Evolutionary conservation across 1,140 invertebrate genomes (phyloP), one percentile per base, ranked within the genome.

Genomic region (Cherax destructor): DNA sequence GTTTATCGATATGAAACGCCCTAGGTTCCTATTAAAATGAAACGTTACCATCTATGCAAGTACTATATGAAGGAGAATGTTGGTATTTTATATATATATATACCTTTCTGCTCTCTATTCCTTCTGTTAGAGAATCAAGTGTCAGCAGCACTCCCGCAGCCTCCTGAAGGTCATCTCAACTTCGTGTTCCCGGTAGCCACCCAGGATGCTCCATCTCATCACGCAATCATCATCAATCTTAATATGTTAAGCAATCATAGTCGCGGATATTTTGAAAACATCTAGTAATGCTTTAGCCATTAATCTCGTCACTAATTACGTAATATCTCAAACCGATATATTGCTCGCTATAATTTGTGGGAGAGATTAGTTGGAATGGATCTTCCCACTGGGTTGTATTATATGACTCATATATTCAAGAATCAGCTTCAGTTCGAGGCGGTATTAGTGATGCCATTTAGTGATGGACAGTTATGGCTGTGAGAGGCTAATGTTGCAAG

Each of bases 221-320:
- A 83, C 52, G 56, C 9, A 9, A 9, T 41, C 47, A 52, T 61
- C 80, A 83, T 83, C 56, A 56, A 61, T 83, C 80, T 83, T 50
- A 61, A 83, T 83, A 83, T 59, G n/a, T 21, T n/a, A 9, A 83
- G 21, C 61, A 83, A 83, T 83, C 80, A 83, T 65, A 83, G 80
- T 83, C 52, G 80, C 30, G 61, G 52, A 30, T 65, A 83, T 11
- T 10, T 56, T 61, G 16, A 59, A 83, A 61, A 59, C 52, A 30
- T 30, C 52, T 41, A 56, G 52, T 83, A 83, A 83, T 83, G 52
- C 80, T 83, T 10, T 24, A 30, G 47, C 52, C 61, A 83, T 83
- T 83, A 83, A 83, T 83, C 80, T 83, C 61, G 50, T 5, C 80
- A 52, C 52, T 83, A 83, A 83, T 83, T 83, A 61, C 80, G 52